Percentiles rank a stretch among this genome's conserved stretches.
phyloP scores from a whole-genome alignment of 1,140 invertebrate species.

The Magallana ariakensis region DNA sequence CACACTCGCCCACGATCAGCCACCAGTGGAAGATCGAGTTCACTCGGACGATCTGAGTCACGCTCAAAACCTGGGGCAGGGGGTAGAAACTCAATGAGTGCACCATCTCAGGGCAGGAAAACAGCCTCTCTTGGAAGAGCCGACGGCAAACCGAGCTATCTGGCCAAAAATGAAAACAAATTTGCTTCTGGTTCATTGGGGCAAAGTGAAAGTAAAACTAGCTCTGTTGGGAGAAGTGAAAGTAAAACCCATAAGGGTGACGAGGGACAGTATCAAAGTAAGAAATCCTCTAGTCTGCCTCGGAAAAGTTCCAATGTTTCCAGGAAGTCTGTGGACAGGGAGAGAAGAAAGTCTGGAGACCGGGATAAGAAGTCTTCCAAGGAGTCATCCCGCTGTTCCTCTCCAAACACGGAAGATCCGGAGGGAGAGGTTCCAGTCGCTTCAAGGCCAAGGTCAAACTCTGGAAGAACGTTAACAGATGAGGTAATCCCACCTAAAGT shows the following conservation, averaged over 20 bases:
- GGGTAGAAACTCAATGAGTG: constrained; percentile 9
- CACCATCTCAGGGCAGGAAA: constrained; percentile 3
- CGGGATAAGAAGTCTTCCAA: constrained; percentile 40
- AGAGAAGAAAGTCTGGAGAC: constrained; percentile 31
- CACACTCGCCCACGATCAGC: constrained; percentile 57
- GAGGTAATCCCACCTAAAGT: constrained; percentile 64
- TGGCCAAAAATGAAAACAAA: neutral
- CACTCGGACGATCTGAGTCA: neutral
- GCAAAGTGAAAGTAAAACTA: neutral
- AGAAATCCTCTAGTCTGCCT: constrained; percentile 51
- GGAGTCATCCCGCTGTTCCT: constrained; percentile 23
- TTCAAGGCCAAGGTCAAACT: constrained; percentile 70
- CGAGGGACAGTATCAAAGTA: constrained; percentile 10
- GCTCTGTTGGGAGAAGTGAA: neutral
- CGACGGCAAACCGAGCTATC: neutral
- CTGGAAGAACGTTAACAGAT: constrained; percentile 74
- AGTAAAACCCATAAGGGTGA: constrained; percentile 15
- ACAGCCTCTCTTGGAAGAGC: neutral
- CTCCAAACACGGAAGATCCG: neutral
- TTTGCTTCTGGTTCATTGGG: neutral
- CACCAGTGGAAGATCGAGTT: constrained; percentile 16
- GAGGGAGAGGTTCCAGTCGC: constrained; percentile 15
- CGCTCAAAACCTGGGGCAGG: constrained; percentile 12
- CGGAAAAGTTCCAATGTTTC: constrained; percentile 39
- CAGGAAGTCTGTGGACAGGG: constrained; percentile 17